Conservation (phyloP, 2,113 vertebrate species). For the Pitta sordida region DNA sequence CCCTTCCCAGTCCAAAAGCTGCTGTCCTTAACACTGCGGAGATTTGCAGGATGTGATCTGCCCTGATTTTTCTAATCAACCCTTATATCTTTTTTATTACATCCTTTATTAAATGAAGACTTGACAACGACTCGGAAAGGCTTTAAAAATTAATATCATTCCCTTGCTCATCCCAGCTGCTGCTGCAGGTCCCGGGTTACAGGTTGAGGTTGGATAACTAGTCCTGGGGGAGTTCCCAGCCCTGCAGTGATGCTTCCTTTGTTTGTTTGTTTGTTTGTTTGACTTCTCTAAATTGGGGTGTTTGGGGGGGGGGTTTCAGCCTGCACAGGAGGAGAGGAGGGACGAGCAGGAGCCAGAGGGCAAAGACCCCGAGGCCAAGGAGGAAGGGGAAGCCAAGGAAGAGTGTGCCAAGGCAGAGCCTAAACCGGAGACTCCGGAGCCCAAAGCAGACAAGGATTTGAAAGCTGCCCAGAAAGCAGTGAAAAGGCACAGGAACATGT, state of each 20-base stretch:
- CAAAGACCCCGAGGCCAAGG: conserved; percentile 60
- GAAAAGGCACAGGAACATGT: conserved; percentile 84
- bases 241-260: background rate
- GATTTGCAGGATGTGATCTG: background rate
- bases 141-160: background rate
- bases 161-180: background rate
- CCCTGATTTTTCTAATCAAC: background rate
- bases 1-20: background rate
- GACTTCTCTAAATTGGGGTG: background rate
- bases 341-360: conserved; percentile 74
- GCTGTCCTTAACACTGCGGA: background rate
- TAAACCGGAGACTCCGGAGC: conserved; percentile 65
- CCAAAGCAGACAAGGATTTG: conserved; percentile 73
- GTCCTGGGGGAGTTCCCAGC: background rate
- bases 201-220: background rate
- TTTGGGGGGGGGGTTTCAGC: conserved; percentile 64
- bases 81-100: background rate
- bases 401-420: conserved; percentile 62
- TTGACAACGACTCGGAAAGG: background rate
- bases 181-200: background rate
- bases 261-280: background rate
- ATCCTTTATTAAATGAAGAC: background rate
- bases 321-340: conserved; percentile 81
- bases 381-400: conserved; percentile 63
- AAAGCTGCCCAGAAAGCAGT: conserved; percentile 73